A percentile compares a stretch with the other conserved stretches of the same genome.
Conservation (phyloP, 2,888 invertebrate genomes). For the Palloptera scutellata region DNA sequence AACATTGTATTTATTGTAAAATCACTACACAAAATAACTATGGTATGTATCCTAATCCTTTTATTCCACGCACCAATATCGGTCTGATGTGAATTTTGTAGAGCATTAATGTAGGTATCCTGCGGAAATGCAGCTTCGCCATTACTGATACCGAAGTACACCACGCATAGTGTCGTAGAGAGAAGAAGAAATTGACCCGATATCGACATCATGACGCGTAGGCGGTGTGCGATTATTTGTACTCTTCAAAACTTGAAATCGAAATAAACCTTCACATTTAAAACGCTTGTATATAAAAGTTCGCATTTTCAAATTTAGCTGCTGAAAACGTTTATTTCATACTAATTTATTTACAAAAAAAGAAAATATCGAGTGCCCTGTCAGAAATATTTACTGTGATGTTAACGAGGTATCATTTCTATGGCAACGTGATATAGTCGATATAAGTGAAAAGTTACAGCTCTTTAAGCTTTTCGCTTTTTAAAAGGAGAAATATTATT, state of each 20-base stretch:
- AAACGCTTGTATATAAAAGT: conserved; percentile 1
- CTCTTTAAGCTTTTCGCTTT: too few species aligned
- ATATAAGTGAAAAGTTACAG: too few species aligned
- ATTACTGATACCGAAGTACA: conserved; percentile 8
- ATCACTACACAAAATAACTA: too few species aligned
- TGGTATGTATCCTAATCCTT: neutral
- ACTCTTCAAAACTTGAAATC: neutral
- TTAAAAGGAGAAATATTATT: too few species aligned
- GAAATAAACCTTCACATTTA: neutral
- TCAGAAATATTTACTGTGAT: too few species aligned
- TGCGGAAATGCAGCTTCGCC: conserved; percentile 32
- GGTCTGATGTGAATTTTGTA: conserved; percentile 49
- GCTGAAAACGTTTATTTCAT: neutral
- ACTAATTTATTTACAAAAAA: neutral
- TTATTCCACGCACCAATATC: conserved; percentile 38
- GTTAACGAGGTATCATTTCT: too few species aligned
- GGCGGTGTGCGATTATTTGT: neutral
- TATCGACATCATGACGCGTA: neutral
- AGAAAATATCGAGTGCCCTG: neutral
- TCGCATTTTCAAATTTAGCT: neutral
- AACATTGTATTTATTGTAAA: too few species aligned
- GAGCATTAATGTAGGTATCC: conserved; percentile 52
- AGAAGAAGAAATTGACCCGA: neutral
- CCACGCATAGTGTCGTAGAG: conserved; percentile 21
- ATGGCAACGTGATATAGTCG: too few species aligned